Evolutionary conservation across 2,797 vertebrate genomes (phyloP).

Genomic region (Alca torda): DNA sequence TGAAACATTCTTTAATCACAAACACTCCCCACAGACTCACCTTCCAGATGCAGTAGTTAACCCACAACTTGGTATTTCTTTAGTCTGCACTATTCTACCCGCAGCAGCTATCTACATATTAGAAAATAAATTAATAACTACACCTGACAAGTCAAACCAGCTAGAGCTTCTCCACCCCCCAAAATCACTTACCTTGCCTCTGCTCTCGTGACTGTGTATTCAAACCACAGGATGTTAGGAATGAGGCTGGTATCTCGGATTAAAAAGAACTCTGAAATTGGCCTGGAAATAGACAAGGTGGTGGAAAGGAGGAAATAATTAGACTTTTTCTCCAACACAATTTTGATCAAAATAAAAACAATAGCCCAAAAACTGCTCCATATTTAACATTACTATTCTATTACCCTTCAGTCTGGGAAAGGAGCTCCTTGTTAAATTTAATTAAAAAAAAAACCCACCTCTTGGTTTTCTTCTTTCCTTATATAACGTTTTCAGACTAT

Average conservation of each 20-base stretch:
- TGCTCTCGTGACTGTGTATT: constrained; percentile 97
- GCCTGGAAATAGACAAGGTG: constrained; percentile 77
- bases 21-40: not conserved
- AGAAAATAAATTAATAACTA: not conserved
- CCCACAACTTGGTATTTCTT: not conserved
- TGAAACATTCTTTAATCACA: not conserved
- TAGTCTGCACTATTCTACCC: not conserved
- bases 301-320: not conserved
- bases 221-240: constrained; percentile 99
- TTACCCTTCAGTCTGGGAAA: not conserved
- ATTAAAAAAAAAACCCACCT: not conserved
- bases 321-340: not conserved
- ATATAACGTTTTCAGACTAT: not conserved
- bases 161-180: not conserved
- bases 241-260: constrained; percentile 98
- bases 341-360: not conserved
- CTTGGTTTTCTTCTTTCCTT: not conserved
- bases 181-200: constrained; percentile 88
- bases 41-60: not conserved
- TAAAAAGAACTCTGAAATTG: constrained; percentile 96
- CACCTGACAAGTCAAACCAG: not conserved
- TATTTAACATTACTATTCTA: not conserved
- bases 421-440: not conserved
- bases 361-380: not conserved
- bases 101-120: not conserved